phyloP scores from a whole-genome alignment of 2,888 invertebrate genomes.

The Cheilosia scutellata region DNA sequence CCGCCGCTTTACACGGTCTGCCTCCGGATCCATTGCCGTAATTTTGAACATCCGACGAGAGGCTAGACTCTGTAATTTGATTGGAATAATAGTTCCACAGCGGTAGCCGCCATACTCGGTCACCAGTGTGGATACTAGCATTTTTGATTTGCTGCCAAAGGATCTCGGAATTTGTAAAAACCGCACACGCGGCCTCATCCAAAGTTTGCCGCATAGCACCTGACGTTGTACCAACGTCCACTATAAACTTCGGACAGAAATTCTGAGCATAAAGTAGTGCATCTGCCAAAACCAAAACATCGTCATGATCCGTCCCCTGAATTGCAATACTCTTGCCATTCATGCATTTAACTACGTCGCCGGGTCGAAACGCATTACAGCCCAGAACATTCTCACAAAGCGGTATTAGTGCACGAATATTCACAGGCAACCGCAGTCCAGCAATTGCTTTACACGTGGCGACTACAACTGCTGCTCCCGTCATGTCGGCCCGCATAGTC shows the following conservation, averaged over 20 bases:
- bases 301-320: conserved; percentile 91
- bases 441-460: conserved; percentile 89
- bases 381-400: conserved; percentile 92
- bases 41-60: conserved; percentile 84
- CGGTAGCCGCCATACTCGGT: conserved; percentile 93
- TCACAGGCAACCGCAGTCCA: conserved; percentile 87
- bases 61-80: conserved; percentile 83
- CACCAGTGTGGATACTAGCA: conserved; percentile 90
- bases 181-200: conserved; percentile 88
- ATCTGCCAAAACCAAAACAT: conserved; percentile 90
- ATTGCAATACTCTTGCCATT: conserved; percentile 90
- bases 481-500: conserved; percentile 92
- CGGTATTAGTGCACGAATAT: conserved; percentile 90
- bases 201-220: conserved; percentile 87
- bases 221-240: conserved; percentile 92
- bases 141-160: conserved; percentile 88
- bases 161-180: conserved; percentile 90
- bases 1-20: conserved; percentile 90
- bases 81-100: conserved; percentile 90
- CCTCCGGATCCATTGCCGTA: conserved; percentile 85
- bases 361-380: conserved; percentile 90
- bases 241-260: conserved; percentile 89
- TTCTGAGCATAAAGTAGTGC: conserved; percentile 90
- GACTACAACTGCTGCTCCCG: conserved; percentile 91
- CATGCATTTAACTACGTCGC: conserved; percentile 90